Base-by-base conservation (phyloP, 1,140 invertebrate genomes). In the Hylaeus volcanicus region DNA sequence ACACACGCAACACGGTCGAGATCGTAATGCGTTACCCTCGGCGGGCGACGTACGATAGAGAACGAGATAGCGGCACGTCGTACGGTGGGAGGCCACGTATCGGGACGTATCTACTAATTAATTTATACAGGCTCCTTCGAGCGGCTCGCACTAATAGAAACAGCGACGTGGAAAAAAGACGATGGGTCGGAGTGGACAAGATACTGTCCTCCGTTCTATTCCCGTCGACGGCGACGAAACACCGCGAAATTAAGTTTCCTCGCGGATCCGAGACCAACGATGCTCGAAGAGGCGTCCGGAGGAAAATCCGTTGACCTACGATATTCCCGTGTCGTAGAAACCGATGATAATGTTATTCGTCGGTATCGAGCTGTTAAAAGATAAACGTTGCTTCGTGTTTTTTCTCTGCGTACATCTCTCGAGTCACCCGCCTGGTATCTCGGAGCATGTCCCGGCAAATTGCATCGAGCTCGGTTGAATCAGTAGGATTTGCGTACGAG, bases 71-170 rank as follows among this genome's bases (percentile, higher is more conserved):
- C 85, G 71, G 85, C 85, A 83, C 85, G 85, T 87, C 84, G 85
- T 87, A 78, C 85, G 85, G 85, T 87, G 85, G 85, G 85, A 87
- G 86, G 87, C 84, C 84, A 66, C 79, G 78, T 89, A 88, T 85
- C 87, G 72, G 76, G 88, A 83, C 84, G 72, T 89, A 88, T 89
- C 86, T 87, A 89, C 84, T 87, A 88, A 89, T 89, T 88, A 89
- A 89, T 89, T 89, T 83, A 84, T 86, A 88, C 87, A 83, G 82
- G 53, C 79, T 81, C 81, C 60, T 64, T 69, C 77, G 84, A 86
- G 79, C 71, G 84, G 83, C 48, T 77, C 80, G 85, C 84, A 86
- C 81, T 86, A 83, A 86, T 86, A 86, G 85, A 86, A 86, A 86
- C 83, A 73, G 60, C 70, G 74, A 53, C 48, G 68, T 14, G 68